Base-by-base conservation (phyloP, 92 coral and sea anemone genomes). In the Bergia sp. region DNA sequence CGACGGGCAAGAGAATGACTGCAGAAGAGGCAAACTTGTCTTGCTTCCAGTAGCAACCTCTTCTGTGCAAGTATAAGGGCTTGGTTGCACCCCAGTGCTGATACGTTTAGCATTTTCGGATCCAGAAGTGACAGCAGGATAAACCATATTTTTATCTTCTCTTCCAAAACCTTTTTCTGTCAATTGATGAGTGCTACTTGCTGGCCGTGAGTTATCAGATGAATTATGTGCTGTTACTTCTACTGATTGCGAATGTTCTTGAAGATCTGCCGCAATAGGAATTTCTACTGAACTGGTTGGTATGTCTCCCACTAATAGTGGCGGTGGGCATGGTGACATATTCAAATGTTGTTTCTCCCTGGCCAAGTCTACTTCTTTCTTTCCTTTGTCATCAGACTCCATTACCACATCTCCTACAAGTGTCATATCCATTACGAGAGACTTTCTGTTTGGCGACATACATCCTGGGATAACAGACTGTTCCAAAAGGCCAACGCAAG, bases 401-500 rank as follows among this genome's bases (percentile, higher is more conserved):
- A 61, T 61, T 20, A 18, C 69, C 4, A 21, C 69, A 21, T 61
- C 29, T 61, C 29, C 69, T 0, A 61, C 69, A 61, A 61, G 69
- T 5, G 69, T 61, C 69, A 61, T 61, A 61, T 61, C 69, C 69
- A 61, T 61, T 47, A 23, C 42, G 36, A 4, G 65, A 7, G 82
- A 79, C 64, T n/a, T n/a, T 13, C 16, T n/a, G 40, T 43, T 47
- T 21, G 81, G 45, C 3, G 82, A 11, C 8, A 21, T 11, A 42
- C 40, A 16, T n/a, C 21, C 36, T 45, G 82, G 20, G 10, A 79
- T 29, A 79, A 10, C 64, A 79, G 57, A 37, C n/a, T 79, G 64
- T 29, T 44, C 82, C 18, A 79, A 79, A 21, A 21, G n/a, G 39
- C 40, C 82, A 79, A 47, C 12, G 42, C 82, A 45, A 16, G 82